Evolutionary conservation across 1,140 invertebrate genomes (phyloP), one percentile per base, ranked within the genome.

Genomic region (Himalopsyche phryganea): DNA sequence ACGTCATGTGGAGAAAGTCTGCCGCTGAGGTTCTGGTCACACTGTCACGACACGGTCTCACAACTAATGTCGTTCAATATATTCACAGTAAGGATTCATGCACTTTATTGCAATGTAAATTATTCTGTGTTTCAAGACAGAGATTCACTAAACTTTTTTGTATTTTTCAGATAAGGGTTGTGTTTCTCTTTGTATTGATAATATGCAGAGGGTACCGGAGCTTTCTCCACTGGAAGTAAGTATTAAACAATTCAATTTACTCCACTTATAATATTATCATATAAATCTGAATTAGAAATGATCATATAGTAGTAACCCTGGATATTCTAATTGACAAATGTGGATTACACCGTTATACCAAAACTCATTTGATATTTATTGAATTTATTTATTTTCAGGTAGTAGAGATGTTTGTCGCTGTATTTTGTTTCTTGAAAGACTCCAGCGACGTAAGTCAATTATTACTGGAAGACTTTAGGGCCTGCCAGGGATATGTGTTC

Each of bases 371-470:
- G n/a, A n/a, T n/a, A n/a, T n/a, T n/a, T n/a, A n/a, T n/a, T n/a
- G n/a, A n/a, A n/a, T 28, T 28, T 3, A 28, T 28, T 28, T 28
- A 9, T 33, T 59, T 69, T 9, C 67, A 78, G 76, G 86, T 97
- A 60, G 92, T 97, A 10, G 94, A 98, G 79, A 98, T 98, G 94
- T 96, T 98, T 80, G 92, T 96, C 28, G 95, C 94, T 10, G 88
- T 98, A 23, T 97, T 98, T 78, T 98, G 95, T 80, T 96, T 98
- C 74, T 81, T 98, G 46, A 98, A 98, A 80, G 95, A 98, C 72
- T 98, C 95, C n/a, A 94, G 94, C 76, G 94, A 96, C 74, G 89
- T 96, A 49, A 96, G 94, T 56, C 92, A 96, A 75, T 86, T 88
- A 63, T 80, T 99, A 59, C 73, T 98, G 61, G 96, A 98, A 73